Evolutionary conservation across 2,888 invertebrate genomes (phyloP).

Genomic region (Serripes groenlandicus): DNA sequence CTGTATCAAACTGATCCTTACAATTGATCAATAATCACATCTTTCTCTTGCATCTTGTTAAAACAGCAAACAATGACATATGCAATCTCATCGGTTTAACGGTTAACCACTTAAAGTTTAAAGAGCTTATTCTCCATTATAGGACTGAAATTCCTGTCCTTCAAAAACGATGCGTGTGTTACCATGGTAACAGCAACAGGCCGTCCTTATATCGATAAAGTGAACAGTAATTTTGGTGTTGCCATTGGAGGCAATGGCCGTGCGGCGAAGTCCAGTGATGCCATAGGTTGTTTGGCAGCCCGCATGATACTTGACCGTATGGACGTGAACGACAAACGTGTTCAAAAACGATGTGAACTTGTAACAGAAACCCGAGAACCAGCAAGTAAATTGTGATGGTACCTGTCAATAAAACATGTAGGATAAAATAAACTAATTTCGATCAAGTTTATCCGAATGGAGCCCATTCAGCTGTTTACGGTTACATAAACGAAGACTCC

Average conservation of each 20-base stretch:
- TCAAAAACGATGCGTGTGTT: slow-evolving; percentile 59
- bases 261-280: slow-evolving; percentile 60
- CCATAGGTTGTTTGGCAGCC: slow-evolving; percentile 62
- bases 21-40: too few relatives aligned
- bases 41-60: too few relatives aligned
- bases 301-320: slow-evolving; percentile 38
- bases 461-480: too few relatives aligned
- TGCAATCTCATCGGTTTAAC: too few relatives aligned
- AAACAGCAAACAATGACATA: too few relatives aligned
- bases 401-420: too few relatives aligned
- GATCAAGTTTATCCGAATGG: too few relatives aligned
- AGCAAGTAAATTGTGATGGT: neutral
- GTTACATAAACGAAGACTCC: too few relatives aligned
- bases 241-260: slow-evolving; percentile 64
- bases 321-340: neutral
- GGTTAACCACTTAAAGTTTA: too few relatives aligned
- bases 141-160: slow-evolving; percentile 46
- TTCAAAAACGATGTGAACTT: neutral
- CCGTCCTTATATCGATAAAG: slow-evolving; percentile 54
- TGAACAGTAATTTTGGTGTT: slow-evolving; percentile 48
- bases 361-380: neutral
- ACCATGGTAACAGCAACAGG: slow-evolving; percentile 58
- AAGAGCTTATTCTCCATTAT: neutral
- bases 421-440: too few relatives aligned
- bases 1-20: too few relatives aligned